These are phyloP conservation scores for Rhinoptilus africanus DNA, from an alignment of 2,113 vertebrate genomes.

Conservation along the genomic window DNA sequence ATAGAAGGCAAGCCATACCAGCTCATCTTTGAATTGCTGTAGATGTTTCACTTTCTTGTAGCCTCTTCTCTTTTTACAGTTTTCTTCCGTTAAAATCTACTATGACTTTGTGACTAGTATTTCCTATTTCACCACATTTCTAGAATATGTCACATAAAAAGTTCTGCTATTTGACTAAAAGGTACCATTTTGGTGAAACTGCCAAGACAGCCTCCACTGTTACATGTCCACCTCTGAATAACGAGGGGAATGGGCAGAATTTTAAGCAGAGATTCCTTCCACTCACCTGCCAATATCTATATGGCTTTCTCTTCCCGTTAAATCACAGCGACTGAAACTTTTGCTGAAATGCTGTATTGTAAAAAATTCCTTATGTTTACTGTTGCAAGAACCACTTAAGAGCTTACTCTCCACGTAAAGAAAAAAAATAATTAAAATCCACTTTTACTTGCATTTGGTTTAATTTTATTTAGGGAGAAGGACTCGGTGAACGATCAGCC, in stretches of 20 bases:
- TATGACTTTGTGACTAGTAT: not conserved
- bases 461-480: not conserved
- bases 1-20: not conserved
- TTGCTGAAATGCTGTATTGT: not conserved
- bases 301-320: not conserved
- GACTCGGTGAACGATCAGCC: accelerated
- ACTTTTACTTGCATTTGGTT: not conserved
- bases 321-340: not conserved
- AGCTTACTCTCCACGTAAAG: accelerated
- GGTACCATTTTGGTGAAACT: not conserved
- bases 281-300: not conserved
- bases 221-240: not conserved
- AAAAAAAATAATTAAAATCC: not conserved
- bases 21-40: not conserved
- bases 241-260: not conserved
- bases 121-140: not conserved
- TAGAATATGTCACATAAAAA: not conserved
- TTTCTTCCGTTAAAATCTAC: not conserved
- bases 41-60: not conserved
- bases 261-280: not conserved
- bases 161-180: not conserved
- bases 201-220: not conserved
- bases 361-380: not conserved
- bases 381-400: not conserved
- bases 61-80: not conserved